Evolutionary conservation across 1,140 invertebrate species (phyloP).

Genomic region (Drosophila nebulosa): DNA sequence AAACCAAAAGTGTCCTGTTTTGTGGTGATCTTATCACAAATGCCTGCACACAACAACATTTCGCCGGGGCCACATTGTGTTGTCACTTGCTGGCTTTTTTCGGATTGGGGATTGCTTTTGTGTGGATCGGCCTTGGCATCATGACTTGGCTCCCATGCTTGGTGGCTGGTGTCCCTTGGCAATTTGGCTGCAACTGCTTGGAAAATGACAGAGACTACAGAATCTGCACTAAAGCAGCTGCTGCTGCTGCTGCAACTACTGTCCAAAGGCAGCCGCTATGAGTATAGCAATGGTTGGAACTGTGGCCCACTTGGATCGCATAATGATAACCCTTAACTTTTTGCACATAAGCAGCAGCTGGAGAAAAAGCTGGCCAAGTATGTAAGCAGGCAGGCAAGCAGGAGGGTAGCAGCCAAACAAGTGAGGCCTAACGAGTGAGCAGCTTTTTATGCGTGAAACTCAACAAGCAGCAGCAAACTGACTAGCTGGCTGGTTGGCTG

Average conservation of each 20-base stretch:
- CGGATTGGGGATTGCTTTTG: conserved; percentile 15
- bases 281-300: neutral
- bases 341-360: conserved; percentile 43
- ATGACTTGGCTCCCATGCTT: conserved; percentile 43
- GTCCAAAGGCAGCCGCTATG: neutral
- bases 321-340: conserved; percentile 73
- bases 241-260: neutral
- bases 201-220: conserved; percentile 53
- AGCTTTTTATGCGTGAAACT: conserved; percentile 63
- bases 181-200: conserved; percentile 69
- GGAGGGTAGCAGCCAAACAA: conserved; percentile 52
- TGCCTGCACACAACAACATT: conserved; percentile 57
- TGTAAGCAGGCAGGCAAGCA: conserved; percentile 16
- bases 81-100: conserved; percentile 37
- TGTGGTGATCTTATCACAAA: conserved; percentile 64
- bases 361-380: neutral
- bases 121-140: conserved; percentile 46
- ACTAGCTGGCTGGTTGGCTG: conserved; percentile 18
- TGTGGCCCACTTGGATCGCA: conserved; percentile 41
- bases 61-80: conserved; percentile 44
- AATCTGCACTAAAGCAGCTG: conserved; percentile 31
- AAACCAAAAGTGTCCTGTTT: conserved; percentile 65
- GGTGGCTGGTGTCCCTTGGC: conserved; percentile 38
- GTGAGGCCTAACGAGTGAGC: conserved; percentile 66
- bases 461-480: conserved; percentile 35